Evolutionary conservation across 2,113 vertebrate species (phyloP).

Genomic region (Syngnathus floridae): DNA sequence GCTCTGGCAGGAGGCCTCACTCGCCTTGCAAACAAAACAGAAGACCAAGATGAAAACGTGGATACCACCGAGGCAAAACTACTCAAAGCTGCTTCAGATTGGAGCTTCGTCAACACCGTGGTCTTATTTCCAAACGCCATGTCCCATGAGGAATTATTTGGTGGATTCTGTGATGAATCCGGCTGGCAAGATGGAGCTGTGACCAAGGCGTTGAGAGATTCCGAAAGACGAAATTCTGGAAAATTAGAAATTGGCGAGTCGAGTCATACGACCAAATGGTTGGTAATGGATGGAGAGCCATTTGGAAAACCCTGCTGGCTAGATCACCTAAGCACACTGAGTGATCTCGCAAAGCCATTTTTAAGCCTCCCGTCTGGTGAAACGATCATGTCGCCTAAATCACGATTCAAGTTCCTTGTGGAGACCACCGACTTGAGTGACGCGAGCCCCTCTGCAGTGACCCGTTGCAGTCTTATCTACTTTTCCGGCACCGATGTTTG

Average conservation of each 20-base stretch:
- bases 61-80: constrained; percentile 4
- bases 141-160: constrained; percentile 72
- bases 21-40: constrained; percentile 47
- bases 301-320: constrained; percentile 67
- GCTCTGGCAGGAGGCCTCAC: constrained; percentile 70
- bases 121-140: constrained; percentile 77
- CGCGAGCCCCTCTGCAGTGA: constrained; percentile 68
- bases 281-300: constrained; percentile 77
- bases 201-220: constrained; percentile 55
- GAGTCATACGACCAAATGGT: constrained; percentile 55
- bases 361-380: constrained; percentile 72
- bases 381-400: constrained; percentile 46
- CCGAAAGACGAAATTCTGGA: constrained; percentile 9
- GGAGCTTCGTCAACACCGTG: constrained; percentile 58
- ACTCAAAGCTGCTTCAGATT: constrained; percentile 24
- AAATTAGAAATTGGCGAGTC: constrained; percentile 2
- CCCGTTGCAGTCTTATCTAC: constrained; percentile 69
- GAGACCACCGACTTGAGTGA: constrained; percentile 68
- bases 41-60: background rate
- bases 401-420: constrained; percentile 67
- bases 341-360: constrained; percentile 44
- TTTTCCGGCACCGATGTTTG: constrained; percentile 70
- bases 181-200: constrained; percentile 70
- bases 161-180: constrained; percentile 48
- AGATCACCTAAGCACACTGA: constrained; percentile 70